Base-by-base conservation (phyloP, 2,888 invertebrate species). In the Apodemia zela region DNA sequence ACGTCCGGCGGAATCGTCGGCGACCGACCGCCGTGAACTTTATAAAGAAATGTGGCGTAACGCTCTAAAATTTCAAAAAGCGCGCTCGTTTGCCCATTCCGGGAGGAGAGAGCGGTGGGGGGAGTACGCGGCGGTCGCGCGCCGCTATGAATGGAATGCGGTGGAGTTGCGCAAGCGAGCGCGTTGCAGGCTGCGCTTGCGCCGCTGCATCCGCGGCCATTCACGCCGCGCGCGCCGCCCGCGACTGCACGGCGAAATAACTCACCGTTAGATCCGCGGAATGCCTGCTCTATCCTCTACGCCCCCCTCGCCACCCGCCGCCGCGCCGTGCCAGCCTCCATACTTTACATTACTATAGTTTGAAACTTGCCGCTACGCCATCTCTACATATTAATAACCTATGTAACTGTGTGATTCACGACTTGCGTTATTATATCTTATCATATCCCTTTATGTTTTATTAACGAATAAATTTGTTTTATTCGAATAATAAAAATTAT, bases 61-160 rank as follows among this genome's bases (percentile, higher is more conserved):
- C 87, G 85, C 83, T 87, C 82, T 84, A 81, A 88, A 87, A 87
- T 86, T 82, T 82, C 75, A 84, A 87, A 88, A 89, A 84, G 75
- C 76, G 78, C 82, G 81, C 78, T 83, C 79, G 77, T 79, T 82
- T 80, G 75, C 75, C 80, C 80, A 79, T 85, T 85, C 79, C 75
- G 78, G 80, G 81, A 84, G 84, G 80, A 73, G 74, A 75, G 76
- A 75, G 75, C 75, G 65, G 65, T 7, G 58, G 63, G 61, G 62
- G 65, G 54, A 62, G 62, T 62, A 61, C 60, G 62, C 60, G 63
- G 59, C 62, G 73, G 74, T 75, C 76, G 76, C 76, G 74, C 74
- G 76, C 74, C 71, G 87, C 86, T 86, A 90, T 90, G 89, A 90
- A 90, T 90, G 91, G 89, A 89, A 90, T 90, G 90, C 84, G 89